phyloP scores from a whole-genome alignment of 2,888 invertebrate species.

The Allophyes oxyacanthae region DNA sequence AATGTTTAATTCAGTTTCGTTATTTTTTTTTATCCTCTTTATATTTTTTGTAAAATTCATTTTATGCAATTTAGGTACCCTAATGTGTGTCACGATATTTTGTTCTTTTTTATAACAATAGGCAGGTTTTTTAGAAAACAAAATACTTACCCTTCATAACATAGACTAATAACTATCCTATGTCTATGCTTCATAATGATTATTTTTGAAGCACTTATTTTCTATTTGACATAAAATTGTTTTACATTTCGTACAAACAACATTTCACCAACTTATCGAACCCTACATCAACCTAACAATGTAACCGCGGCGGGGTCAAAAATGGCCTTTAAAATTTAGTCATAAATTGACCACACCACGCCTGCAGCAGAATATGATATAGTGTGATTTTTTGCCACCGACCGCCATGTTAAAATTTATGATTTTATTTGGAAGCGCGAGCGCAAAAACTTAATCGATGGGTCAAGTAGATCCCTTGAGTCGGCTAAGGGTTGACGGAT shows the following conservation, averaged over 20 bases:
- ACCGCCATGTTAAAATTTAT: conserved; percentile 78
- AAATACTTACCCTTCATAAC: no score
- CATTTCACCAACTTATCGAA: conserved; percentile 2
- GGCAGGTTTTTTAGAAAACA: no score
- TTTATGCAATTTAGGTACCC: no score
- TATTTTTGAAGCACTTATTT: no score
- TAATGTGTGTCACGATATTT: no score
- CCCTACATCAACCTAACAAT: conserved; percentile 41
- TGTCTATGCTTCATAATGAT: no score
- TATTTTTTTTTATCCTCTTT: no score
- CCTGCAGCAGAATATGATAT: conserved; percentile 71
- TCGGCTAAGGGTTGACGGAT: conserved; percentile 63
- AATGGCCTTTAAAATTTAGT: conserved; percentile 72
- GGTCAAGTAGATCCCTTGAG: conserved; percentile 64
- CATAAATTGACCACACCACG: conserved; percentile 80
- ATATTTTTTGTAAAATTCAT: no score
- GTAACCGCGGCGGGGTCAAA: conserved; percentile 44
- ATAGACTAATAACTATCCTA: no score
- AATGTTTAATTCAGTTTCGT: no score
- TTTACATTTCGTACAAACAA: not conserved
- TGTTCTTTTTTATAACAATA: no score
- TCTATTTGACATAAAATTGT: no score
- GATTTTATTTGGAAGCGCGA: conserved; percentile 79
- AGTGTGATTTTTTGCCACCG: conserved; percentile 82
- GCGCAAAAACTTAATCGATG: conserved; percentile 84